Conservation (phyloP, 2,888 invertebrate species). For the Parnassius orleans region DNA sequence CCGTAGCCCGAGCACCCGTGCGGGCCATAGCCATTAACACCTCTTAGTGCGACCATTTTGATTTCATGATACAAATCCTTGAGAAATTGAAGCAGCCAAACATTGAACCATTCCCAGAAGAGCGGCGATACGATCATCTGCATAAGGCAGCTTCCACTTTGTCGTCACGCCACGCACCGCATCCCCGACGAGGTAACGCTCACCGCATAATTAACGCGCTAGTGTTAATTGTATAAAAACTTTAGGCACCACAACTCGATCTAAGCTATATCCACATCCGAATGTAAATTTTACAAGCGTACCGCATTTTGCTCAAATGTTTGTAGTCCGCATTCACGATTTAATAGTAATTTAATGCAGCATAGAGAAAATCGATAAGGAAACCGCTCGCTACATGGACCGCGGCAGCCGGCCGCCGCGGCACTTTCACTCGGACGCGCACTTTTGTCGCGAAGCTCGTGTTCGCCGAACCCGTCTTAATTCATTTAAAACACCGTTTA, state of each 20-base stretch:
- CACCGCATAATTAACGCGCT: constrained; percentile 21
- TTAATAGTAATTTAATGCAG: constrained; percentile 75
- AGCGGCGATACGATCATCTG: constrained; percentile 66
- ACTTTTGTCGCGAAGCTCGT: background rate
- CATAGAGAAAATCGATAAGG: constrained; percentile 79
- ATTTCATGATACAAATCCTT: constrained; percentile 76
- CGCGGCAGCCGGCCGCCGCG: constrained; percentile 49
- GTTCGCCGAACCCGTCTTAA: constrained; percentile 13
- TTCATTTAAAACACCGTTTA: constrained; percentile 31
- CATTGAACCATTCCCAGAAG: constrained; percentile 76
- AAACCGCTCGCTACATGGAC: constrained; percentile 66
- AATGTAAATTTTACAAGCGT: constrained; percentile 44
- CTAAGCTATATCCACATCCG: constrained; percentile 31
- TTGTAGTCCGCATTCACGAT: constrained; percentile 68
- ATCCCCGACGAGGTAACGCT: constrained; percentile 4
- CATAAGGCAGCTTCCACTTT: constrained; percentile 46
- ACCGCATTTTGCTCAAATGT: constrained; percentile 56
- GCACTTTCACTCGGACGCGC: constrained; percentile 49
- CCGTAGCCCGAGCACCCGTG: constrained; percentile 34
- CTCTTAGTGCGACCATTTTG: constrained; percentile 74
- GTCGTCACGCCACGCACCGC: constrained; percentile 32
- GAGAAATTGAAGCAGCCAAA: constrained; percentile 71
- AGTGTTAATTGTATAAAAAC: constrained; percentile 30
- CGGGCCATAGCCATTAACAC: constrained; percentile 61
- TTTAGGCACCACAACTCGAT: constrained; percentile 19